Base-by-base conservation (phyloP, 2,797 vertebrate genomes). In the Coendou prehensilis region DNA sequence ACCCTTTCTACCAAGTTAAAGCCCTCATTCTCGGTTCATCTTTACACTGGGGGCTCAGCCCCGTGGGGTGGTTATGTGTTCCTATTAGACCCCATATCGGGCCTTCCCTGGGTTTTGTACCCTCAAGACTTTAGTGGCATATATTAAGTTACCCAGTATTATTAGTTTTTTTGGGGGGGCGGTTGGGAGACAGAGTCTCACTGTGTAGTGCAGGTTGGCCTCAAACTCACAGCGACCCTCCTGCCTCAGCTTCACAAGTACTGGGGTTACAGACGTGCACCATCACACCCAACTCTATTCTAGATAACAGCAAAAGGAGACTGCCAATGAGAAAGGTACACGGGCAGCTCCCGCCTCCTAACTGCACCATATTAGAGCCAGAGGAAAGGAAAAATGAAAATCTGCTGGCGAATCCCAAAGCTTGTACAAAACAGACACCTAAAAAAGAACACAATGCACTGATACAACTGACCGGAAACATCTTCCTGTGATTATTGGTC, bases 101-200 rank as follows among this genome's bases (percentile, higher is more conserved):
- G 30, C 22, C 50, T 26, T 37, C 50, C n/a, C 81, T 71, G 18
- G 41, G 64, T 50, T 96, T 87, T 82, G 50, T 59, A 11, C 63
- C 33, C 30, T 81, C 61, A 64, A 64, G 47, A 81, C 33, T 5
- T 59, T 23, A 71, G 10, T 52, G 8, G 17, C 20, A 56, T 52
- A 73, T 84, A 73, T 79, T n/a, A 82, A 50, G 45, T 54, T 87
- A 76, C 28, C 83, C 54, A 91, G 28, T 9, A 93, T 75, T 76
- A 80, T 82, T 64, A 76, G 57, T 75, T 87, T 64, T 33, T 14
- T 69, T 23, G 3, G 9, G 26, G 17, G 37, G 20, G 37, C 37
- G 37, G 37, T 41, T 41, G 37, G 37, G 22, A 23, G 22, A 23
- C 5, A 45, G 69, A 9, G 20, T 73, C 71, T 73, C 41, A 45